phyloP scores from a whole-genome alignment of 2,888 invertebrate species.

The Antitype chi region DNA sequence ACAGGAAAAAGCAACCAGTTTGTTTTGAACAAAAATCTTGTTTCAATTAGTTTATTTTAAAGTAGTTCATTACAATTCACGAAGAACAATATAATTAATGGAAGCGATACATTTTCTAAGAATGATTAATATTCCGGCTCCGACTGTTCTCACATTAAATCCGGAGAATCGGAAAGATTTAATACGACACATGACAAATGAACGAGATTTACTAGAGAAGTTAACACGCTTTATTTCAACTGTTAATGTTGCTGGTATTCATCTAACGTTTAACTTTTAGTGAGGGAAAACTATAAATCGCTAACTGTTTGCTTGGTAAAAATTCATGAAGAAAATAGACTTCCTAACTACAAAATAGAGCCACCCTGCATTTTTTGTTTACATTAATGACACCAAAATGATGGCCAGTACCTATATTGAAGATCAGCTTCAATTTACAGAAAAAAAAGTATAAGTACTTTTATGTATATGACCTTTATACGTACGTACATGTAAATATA shows the following conservation, averaged over 20 bases:
- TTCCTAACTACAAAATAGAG: too few species aligned
- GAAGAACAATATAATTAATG: conserved; percentile 60
- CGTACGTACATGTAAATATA: not conserved
- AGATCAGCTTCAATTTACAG: not conserved
- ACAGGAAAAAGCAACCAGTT: not conserved
- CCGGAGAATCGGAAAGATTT: conserved; percentile 57
- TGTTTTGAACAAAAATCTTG: conserved; percentile 15
- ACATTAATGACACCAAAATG: not conserved
- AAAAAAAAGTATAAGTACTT: not conserved
- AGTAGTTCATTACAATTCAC: conserved; percentile 29
- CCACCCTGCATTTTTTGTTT: not conserved
- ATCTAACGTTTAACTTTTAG: conserved; percentile 27
- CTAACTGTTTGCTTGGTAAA: not conserved
- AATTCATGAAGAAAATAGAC: not conserved
- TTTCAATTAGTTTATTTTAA: conserved; percentile 38
- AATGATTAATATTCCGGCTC: conserved; percentile 56
- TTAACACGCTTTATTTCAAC: conserved; percentile 46
- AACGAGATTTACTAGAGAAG: conserved; percentile 48
- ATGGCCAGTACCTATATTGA: not conserved
- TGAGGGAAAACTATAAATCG: not conserved
- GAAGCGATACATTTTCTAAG: conserved; percentile 50
- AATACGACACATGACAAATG: conserved; percentile 66
- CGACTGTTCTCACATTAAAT: conserved; percentile 46
- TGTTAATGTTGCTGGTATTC: conserved; percentile 17
- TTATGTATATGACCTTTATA: not conserved